A percentile compares a stretch with the other conserved stretches of the same genome.
Conservation (phyloP, 2,113 vertebrate species). For the Mormyrus lacerda region DNA sequence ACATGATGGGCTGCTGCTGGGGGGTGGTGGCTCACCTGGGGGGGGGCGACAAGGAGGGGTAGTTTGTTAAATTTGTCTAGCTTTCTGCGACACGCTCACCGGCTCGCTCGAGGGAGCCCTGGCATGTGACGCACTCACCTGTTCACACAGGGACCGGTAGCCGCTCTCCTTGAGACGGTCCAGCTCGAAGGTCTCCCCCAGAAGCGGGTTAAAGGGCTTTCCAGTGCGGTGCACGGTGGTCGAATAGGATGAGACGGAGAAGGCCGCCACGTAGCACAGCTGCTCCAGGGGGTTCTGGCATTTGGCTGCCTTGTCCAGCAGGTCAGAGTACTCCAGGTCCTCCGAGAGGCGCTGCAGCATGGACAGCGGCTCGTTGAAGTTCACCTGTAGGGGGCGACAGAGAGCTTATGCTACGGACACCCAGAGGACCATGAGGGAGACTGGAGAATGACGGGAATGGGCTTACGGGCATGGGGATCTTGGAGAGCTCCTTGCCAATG, state of each 20-base stretch:
- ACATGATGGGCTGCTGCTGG: conserved; percentile 89
- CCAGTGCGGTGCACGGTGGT: conserved; percentile 91
- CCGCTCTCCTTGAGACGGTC: conserved; percentile 80
- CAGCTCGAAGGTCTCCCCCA: conserved; percentile 93
- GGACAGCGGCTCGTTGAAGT: conserved; percentile 92
- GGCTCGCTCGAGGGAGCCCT: conserved; percentile 33
- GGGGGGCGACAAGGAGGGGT: neutral
- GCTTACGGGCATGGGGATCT: conserved; percentile 91
- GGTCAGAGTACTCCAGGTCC: conserved; percentile 89
- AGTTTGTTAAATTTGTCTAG: neutral
- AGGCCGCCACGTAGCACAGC: conserved; percentile 89
- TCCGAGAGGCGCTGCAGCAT: conserved; percentile 95
- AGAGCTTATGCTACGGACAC: conserved; percentile 39
- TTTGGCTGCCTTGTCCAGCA: conserved; percentile 78
- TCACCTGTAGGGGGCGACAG: conserved; percentile 62
- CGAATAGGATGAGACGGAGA: conserved; percentile 92
- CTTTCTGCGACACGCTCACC: neutral
- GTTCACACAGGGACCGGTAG: conserved; percentile 89
- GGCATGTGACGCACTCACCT: conserved; percentile 60
- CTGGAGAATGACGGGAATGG: neutral
- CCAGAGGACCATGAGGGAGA: neutral
- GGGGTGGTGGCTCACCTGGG: conserved; percentile 90
- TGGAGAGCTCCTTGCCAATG: conserved; percentile 90
- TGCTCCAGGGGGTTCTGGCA: conserved; percentile 85
- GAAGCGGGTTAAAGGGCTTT: conserved; percentile 92